phyloP scores from a whole-genome alignment of 1,140 invertebrate genomes.

The Camponotus pennsylvanicus region DNA sequence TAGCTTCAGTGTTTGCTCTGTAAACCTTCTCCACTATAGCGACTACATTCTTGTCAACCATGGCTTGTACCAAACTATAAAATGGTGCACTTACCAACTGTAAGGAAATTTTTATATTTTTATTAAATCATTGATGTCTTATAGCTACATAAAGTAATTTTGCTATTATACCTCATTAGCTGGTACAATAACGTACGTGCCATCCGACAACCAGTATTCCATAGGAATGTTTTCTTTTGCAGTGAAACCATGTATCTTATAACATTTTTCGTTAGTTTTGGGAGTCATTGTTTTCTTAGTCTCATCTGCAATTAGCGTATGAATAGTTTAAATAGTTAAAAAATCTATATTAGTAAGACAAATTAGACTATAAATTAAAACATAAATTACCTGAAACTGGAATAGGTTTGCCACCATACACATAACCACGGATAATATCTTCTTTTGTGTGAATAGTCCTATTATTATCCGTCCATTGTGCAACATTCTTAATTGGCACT shows the following conservation, averaged over 20 bases:
- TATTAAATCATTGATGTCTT: not conserved
- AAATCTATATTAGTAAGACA: not conserved
- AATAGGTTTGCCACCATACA: constrained; percentile 73
- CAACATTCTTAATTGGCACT: constrained; percentile 3
- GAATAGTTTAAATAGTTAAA: not conserved
- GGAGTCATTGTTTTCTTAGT: constrained; percentile 56
- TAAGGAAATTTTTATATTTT: constrained; percentile 41
- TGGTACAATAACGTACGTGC: constrained; percentile 67
- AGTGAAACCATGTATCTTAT: constrained; percentile 68
- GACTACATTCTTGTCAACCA: constrained; percentile 65
- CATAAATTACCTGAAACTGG: constrained; percentile 56
- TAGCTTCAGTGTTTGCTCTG: constrained; percentile 49
- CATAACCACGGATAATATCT: constrained; percentile 72
- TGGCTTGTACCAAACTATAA: constrained; percentile 71
- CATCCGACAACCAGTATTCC: constrained; percentile 58
- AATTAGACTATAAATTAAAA: not conserved
- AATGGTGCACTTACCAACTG: constrained; percentile 39
- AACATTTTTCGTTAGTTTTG: constrained; percentile 52
- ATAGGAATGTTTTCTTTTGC: constrained; percentile 53
- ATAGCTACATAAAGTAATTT: constrained; percentile 2
- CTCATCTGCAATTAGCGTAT: constrained; percentile 51
- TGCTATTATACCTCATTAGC: constrained; percentile 7
- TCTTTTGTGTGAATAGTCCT: constrained; percentile 49
- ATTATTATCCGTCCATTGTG: constrained; percentile 60
- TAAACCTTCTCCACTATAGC: constrained; percentile 72